Percentiles rank a stretch among this genome's conserved stretches.
phyloP scores from a whole-genome alignment of 92 coral and sea anemone species.

The Parazoanthus swiftii region DNA sequence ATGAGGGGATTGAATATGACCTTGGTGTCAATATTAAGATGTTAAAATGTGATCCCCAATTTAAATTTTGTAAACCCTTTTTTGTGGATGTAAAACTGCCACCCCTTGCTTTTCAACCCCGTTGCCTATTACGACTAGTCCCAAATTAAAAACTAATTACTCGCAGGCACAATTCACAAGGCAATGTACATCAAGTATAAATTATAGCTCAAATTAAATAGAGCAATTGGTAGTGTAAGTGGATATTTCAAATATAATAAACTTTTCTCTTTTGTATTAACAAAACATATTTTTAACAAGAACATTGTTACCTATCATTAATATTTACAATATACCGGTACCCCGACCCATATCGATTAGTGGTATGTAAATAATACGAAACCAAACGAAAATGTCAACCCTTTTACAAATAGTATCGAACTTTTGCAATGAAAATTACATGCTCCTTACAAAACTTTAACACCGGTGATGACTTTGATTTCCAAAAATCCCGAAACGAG shows the following conservation, averaged over 20 bases:
- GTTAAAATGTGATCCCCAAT: too few relatives aligned
- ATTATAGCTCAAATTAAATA: background rate
- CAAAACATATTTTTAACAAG: conserved; percentile 18
- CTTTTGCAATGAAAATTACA: background rate
- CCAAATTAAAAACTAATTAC: too few relatives aligned
- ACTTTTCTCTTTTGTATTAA: background rate
- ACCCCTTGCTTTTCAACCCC: too few relatives aligned
- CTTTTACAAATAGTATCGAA: background rate
- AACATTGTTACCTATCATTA: background rate
- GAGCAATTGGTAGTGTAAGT: background rate
- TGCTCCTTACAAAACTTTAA: too few relatives aligned
- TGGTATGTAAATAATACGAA: background rate
- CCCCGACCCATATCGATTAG: background rate
- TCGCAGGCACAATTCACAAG: too few relatives aligned
- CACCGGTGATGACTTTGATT: too few relatives aligned
- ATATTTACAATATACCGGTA: background rate
- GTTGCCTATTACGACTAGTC: too few relatives aligned
- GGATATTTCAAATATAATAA: background rate
- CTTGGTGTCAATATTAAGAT: too few relatives aligned
- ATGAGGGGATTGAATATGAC: too few relatives aligned
- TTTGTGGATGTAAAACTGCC: too few relatives aligned
- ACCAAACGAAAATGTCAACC: background rate
- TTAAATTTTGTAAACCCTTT: too few relatives aligned
- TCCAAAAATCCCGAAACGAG: too few relatives aligned
- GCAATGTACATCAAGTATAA: background rate